Evolutionary conservation across 2,113 vertebrate species (phyloP), one percentile per base, ranked within the genome.

Genomic region (Nipponia nippon): DNA sequence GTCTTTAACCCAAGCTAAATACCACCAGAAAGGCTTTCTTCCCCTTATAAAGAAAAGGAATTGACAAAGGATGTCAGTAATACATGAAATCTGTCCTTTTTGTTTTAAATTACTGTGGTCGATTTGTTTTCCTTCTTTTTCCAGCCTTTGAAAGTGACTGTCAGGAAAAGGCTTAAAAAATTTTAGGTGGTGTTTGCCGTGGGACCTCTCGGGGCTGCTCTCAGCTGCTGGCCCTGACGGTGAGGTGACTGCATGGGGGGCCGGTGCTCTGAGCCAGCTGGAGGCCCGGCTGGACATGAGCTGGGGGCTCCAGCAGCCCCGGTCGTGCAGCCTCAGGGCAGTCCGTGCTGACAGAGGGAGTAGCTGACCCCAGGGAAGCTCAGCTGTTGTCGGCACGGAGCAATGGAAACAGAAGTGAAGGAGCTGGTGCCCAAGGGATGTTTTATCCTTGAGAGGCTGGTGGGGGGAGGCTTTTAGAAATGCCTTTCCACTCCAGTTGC

Each of bases 241-340:
- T 36, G 42, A 21, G 79, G 30, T 0, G 2, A 2, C 52, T 76
- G 25, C 25, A 10, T 2, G 2, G 49, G 44, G 17, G 6, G 22
- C 18, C 27, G 8, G 36, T 2, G 4, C 58, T 22, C 47, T 20
- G n/a, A 73, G 44, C 22, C 81, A 86, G 52, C 53, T 56, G 58
- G 58, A 46, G 32, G 63, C 20, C 50, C n/a, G 1, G 1, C 49
- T 29, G 82, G 83, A 29, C 7, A 9, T 0, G 2, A 66, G 42
- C 56, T 59, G 56, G 27, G 38, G 30, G 11, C 62, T 83, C 23
- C 44, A 29, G 26, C 3, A 56, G 34, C 26, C 13, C 40, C 2
- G 1, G 7, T 8, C 36, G 55, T 16, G 6, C 53, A 47, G 63
- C 58, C 76, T 29, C 16, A 5, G 70, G 38, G 23, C 30, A 49